Evolutionary conservation across 2,113 vertebrate genomes (phyloP).

Genomic region (Caracal caracal): DNA sequence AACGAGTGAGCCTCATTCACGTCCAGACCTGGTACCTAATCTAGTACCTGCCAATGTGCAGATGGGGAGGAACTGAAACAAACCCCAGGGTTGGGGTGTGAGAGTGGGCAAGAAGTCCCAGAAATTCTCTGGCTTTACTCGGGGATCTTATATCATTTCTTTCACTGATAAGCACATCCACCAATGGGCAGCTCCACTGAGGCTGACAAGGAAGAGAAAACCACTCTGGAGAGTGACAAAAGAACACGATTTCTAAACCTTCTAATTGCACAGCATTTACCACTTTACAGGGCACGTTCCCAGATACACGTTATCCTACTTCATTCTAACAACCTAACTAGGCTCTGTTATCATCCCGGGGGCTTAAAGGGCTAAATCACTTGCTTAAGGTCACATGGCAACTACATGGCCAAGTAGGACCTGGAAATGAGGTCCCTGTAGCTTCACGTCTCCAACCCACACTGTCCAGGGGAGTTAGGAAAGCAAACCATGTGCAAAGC

Average conservation of each 20-base stretch:
- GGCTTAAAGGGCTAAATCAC: not conserved
- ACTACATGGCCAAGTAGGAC: not conserved
- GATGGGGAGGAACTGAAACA: not conserved
- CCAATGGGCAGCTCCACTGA: fast-evolving
- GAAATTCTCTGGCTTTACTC: not conserved
- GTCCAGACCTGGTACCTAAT: not conserved
- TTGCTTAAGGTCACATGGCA: not conserved
- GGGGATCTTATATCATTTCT: not conserved
- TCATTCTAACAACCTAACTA: not conserved
- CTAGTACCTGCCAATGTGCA: not conserved
- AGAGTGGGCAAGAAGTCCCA: not conserved
- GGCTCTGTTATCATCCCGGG: not conserved
- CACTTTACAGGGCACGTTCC: not conserved
- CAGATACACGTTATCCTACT: not conserved
- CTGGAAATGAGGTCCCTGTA: not conserved
- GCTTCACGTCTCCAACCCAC: not conserved
- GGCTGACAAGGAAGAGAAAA: not conserved
- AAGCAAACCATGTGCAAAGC: not conserved
- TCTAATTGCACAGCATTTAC: not conserved
- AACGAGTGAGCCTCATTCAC: not conserved
- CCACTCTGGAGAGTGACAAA: not conserved
- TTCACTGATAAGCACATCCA: not conserved
- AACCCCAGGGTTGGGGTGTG: fast-evolving
- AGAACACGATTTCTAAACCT: not conserved
- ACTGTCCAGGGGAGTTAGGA: not conserved